phyloP scores from a whole-genome alignment of 2,888 invertebrate species.

The Hanleya hanleyi region DNA sequence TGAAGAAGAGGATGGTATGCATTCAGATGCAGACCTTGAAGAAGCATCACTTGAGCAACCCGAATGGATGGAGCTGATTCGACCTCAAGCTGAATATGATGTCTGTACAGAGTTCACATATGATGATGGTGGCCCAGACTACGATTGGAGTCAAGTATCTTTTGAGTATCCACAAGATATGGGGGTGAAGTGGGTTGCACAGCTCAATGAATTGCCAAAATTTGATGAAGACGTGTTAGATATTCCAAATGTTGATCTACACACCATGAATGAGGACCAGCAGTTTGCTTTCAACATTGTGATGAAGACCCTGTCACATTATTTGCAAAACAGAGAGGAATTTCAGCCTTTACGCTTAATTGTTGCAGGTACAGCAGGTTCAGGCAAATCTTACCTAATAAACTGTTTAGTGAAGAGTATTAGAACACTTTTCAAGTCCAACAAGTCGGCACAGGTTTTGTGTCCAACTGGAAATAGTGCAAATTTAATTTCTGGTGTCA shows the following conservation, averaged over 20 bases:
- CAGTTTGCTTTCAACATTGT: slow-evolving; percentile 38
- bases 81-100: slow-evolving; percentile 24
- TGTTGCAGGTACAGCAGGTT: too few species aligned
- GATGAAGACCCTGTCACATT: slow-evolving; percentile 27
- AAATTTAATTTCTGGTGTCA: slow-evolving; percentile 40
- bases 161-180: slow-evolving; percentile 25
- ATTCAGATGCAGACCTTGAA: too few species aligned
- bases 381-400: too few species aligned
- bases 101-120: slow-evolving; percentile 24
- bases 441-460: slow-evolving; percentile 31
- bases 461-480: slow-evolving; percentile 46
- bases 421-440: slow-evolving; percentile 22
- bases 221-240: slow-evolving; percentile 8
- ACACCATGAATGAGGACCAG: slow-evolving; percentile 36
- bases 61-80: too few species aligned
- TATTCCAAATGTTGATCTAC: slow-evolving; percentile 25
- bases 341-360: slow-evolving; percentile 28
- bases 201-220: not conserved
- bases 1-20: too few species aligned
- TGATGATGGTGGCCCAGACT: slow-evolving; percentile 44
- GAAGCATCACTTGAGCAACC: slow-evolving; percentile 32
- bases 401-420: slow-evolving; percentile 38
- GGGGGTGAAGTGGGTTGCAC: slow-evolving; percentile 26
- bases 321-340: slow-evolving; percentile 5
- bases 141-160: slow-evolving; percentile 25